phyloP scores from a whole-genome alignment of 2,888 invertebrate genomes.

The Nemotelus pantherinus region DNA sequence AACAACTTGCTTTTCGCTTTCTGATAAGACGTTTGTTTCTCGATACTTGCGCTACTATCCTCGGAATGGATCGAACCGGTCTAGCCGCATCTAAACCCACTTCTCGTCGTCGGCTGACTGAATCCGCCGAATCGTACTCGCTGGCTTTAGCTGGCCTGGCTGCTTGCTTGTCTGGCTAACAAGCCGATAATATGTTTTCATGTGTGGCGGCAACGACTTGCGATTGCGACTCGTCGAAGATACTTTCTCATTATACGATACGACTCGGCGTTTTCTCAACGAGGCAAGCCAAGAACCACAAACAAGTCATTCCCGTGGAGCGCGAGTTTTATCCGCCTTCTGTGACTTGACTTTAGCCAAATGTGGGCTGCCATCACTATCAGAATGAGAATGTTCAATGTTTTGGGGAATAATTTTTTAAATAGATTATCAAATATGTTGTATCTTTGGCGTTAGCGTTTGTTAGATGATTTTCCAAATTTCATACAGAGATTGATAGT shows the following conservation, averaged over 20 bases:
- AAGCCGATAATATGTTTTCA: slow-evolving; percentile 47
- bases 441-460: no score
- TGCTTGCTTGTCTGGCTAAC: slow-evolving; percentile 44
- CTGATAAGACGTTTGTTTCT: slow-evolving; percentile 22
- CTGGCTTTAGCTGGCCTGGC: slow-evolving; percentile 12
- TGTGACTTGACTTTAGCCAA: slow-evolving; percentile 41
- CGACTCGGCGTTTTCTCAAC: slow-evolving; percentile 42
- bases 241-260: not conserved
- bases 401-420: no score
- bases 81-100: slow-evolving; percentile 42
- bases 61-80: slow-evolving; percentile 22
- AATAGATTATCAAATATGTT: no score
- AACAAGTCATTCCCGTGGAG: slow-evolving; percentile 33
- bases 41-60: not conserved
- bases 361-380: slow-evolving; percentile 19
- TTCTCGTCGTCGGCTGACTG: slow-evolving; percentile 37
- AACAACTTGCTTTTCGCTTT: not conserved
- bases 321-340: slow-evolving; percentile 44
- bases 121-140: not conserved
- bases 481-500: no score
- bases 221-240: no score
- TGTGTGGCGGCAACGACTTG: slow-evolving; percentile 25
- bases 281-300: slow-evolving; percentile 24
- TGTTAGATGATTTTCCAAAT: no score
- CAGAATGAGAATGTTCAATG: no score